Conservation (phyloP, 2,797 vertebrate genomes). For the Morus bassanus region DNA sequence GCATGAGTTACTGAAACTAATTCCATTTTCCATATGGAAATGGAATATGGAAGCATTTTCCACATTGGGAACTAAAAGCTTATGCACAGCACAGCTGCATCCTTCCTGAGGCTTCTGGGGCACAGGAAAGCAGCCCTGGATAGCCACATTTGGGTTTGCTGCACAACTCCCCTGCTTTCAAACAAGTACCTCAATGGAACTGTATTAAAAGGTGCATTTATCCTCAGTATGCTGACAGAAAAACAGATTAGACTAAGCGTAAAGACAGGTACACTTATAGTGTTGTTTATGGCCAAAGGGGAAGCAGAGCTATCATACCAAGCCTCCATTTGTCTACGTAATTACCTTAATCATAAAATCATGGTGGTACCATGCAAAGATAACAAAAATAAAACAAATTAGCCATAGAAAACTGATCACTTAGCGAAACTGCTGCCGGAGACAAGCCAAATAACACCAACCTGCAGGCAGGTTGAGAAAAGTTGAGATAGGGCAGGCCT, state of each 20-base stretch:
- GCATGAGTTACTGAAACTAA: not conserved
- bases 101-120: not conserved
- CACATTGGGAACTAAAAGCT: not conserved
- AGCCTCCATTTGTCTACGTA: not conserved
- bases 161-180: not conserved
- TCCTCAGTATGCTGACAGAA: not conserved
- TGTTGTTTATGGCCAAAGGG: not conserved
- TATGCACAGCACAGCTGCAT: not conserved
- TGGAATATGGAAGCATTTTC: not conserved
- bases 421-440: not conserved
- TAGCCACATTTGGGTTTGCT: not conserved
- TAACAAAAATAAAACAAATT: not conserved
- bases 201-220: not conserved
- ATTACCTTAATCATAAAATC: not conserved
- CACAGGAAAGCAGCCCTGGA: not conserved
- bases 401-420: not conserved
- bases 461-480: not conserved
- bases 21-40: not conserved
- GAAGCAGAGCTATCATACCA: not conserved
- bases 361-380: not conserved
- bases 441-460: not conserved
- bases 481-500: not conserved
- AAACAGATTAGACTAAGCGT: not conserved
- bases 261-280: not conserved
- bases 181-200: not conserved